A percentile compares a stretch with the other conserved stretches of the same genome.
phyloP scores from a whole-genome alignment of 2,797 vertebrate genomes.

The Epinephelus awoara region DNA sequence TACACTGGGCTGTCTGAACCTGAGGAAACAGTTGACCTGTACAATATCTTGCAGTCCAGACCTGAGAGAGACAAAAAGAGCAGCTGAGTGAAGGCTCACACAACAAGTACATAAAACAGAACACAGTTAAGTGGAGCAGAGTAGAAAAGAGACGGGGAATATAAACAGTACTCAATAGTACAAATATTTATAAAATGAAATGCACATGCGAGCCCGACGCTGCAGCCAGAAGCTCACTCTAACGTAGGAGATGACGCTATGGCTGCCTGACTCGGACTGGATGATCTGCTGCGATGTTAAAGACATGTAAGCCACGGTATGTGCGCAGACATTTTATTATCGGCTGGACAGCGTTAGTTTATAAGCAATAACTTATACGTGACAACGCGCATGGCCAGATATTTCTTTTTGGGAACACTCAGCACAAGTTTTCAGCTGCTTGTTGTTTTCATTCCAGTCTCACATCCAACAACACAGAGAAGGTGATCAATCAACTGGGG shows the following conservation, averaged over 20 bases:
- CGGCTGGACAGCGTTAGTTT: not conserved
- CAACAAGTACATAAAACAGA: not conserved
- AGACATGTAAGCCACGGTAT: conserved; percentile 40
- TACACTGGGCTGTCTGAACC: conserved; percentile 69
- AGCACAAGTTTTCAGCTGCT: conserved; percentile 1
- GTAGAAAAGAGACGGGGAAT: not conserved
- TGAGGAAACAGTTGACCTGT: conserved; percentile 68
- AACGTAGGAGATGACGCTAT: conserved; percentile 6
- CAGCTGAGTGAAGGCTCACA: not conserved
- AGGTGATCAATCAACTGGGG: conserved; percentile 6
- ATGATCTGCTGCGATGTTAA: conserved; percentile 27
- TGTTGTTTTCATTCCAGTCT: conserved; percentile 31
- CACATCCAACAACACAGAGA: conserved; percentile 15
- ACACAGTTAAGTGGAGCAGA: not conserved
- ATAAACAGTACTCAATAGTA: not conserved
- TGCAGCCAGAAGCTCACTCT: conserved; percentile 20
- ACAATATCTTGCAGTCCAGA: conserved; percentile 81
- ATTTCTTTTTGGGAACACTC: conserved; percentile 16
- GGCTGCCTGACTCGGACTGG: conserved; percentile 17
- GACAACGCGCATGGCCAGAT: conserved; percentile 22
- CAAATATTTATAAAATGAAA: not conserved
- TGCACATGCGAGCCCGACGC: not conserved
- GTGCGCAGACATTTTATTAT: conserved; percentile 4
- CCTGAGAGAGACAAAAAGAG: conserved; percentile 65
- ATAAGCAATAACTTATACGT: conserved; percentile 5